Conservation (phyloP, 2,113 vertebrate species). For the Mormoops blainvillei region DNA sequence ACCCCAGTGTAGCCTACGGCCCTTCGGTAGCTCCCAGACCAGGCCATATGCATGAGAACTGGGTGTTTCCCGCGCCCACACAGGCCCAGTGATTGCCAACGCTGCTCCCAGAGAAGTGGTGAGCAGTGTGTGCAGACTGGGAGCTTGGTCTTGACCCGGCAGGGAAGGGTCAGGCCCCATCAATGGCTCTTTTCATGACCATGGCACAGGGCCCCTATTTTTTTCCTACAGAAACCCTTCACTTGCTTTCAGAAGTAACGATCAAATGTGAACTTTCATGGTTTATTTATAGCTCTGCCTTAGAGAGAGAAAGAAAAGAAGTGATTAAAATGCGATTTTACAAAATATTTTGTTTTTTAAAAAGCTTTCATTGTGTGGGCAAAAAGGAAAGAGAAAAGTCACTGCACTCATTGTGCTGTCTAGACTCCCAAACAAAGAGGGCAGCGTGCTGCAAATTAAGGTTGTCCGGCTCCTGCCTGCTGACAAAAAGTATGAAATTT, state of each 20-base stretch:
- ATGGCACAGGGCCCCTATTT: conserved; percentile 78
- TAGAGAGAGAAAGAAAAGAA: conserved; percentile 82
- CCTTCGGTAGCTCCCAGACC: not conserved
- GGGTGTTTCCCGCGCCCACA: conserved; percentile 21
- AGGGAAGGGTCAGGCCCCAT: conserved; percentile 77
- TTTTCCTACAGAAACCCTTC: conserved; percentile 77
- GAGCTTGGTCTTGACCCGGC: conserved; percentile 69
- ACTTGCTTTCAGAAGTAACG: conserved; percentile 80
- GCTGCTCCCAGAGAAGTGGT: conserved; percentile 20
- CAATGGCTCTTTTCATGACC: conserved; percentile 80
- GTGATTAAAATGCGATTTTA: conserved; percentile 83
- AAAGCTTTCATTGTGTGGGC: conserved; percentile 83
- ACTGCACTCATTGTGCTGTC: conserved; percentile 79
- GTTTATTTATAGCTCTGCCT: conserved; percentile 84
- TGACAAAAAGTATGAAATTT: conserved; percentile 77
- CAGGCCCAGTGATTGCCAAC: not conserved
- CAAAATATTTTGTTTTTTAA: conserved; percentile 84
- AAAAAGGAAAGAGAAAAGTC: conserved; percentile 69
- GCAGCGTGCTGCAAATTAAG: conserved; percentile 77
- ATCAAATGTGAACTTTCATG: conserved; percentile 83
- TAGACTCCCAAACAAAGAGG: conserved; percentile 80
- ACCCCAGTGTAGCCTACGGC: not conserved
- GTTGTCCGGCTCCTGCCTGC: conserved; percentile 72
- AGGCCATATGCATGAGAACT: not conserved
- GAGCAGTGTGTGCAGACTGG: conserved; percentile 76